Conservation (phyloP, 1,140 invertebrate genomes). For the Drosophila kurseongensis region DNA sequence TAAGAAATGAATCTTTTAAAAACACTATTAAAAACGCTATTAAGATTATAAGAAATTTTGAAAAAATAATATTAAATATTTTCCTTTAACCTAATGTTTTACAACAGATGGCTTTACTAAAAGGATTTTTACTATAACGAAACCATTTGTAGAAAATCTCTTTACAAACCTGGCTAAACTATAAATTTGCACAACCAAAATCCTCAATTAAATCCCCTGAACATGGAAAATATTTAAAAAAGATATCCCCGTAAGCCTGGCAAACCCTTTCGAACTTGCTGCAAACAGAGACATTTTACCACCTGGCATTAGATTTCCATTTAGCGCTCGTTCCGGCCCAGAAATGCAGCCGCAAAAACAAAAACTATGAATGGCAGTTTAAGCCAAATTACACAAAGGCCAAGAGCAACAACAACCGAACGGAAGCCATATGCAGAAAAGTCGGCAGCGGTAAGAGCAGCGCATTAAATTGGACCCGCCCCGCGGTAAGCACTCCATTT, state of each 20-base stretch:
- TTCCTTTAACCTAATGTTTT: not conserved
- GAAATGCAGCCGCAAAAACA: constrained; percentile 75
- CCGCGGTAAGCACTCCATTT: constrained; percentile 24
- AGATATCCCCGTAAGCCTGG: not conserved
- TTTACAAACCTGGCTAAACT: not conserved
- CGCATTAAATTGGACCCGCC: constrained; percentile 67
- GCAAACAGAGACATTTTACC: constrained; percentile 41
- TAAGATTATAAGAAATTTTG: not conserved
- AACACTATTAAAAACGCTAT: no score
- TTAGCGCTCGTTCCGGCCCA: constrained; percentile 51
- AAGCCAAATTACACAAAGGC: constrained; percentile 81
- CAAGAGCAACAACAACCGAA: constrained; percentile 55
- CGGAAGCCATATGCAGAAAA: constrained; percentile 83
- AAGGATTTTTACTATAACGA: not conserved
- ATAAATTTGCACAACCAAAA: constrained; percentile 12
- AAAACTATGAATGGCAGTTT: constrained; percentile 83
- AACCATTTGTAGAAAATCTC: not conserved
- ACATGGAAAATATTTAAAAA: constrained; percentile 22
- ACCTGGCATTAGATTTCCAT: constrained; percentile 57
- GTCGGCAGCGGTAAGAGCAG: constrained; percentile 21
- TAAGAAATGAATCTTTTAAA: no score
- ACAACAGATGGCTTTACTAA: not conserved
- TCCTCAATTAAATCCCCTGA: constrained; percentile 1
- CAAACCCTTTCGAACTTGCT: constrained; percentile 8
- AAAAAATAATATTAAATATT: not conserved